Evolutionary conservation across 2,888 invertebrate genomes (phyloP).

Genomic region (Colostygia pectinataria): DNA sequence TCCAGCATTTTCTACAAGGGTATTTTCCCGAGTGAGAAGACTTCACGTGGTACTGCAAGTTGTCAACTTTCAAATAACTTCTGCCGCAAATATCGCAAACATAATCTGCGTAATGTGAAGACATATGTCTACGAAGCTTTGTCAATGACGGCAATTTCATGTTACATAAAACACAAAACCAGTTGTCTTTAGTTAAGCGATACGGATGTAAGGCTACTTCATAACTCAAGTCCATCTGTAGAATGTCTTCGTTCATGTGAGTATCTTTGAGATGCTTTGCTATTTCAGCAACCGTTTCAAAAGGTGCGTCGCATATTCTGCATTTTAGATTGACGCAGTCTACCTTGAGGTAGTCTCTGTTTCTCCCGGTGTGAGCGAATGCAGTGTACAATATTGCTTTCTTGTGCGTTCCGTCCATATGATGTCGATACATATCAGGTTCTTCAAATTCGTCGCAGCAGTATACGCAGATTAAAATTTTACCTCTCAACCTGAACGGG

Average conservation of each 20-base stretch:
- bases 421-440: slow-evolving; percentile 56
- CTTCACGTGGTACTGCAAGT: slow-evolving; percentile 62
- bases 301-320: slow-evolving; percentile 48
- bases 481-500: slow-evolving; percentile 67
- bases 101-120: slow-evolving; percentile 60
- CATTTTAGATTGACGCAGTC: slow-evolving; percentile 63
- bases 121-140: slow-evolving; percentile 64
- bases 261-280: slow-evolving; percentile 54
- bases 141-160: slow-evolving; percentile 57
- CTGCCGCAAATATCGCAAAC: slow-evolving; percentile 70
- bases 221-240: slow-evolving; percentile 48
- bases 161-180: slow-evolving; percentile 57
- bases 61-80: slow-evolving; percentile 59
- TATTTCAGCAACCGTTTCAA: slow-evolving; percentile 43
- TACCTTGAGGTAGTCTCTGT: slow-evolving; percentile 64
- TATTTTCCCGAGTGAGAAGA: slow-evolving; percentile 57
- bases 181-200: slow-evolving; percentile 57
- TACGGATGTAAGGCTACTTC: slow-evolving; percentile 67
- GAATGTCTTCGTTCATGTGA: slow-evolving; percentile 44
- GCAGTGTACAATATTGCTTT: slow-evolving; percentile 60
- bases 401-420: slow-evolving; percentile 56
- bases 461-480: slow-evolving; percentile 68
- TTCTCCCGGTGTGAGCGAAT: slow-evolving; percentile 57
- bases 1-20: slow-evolving; percentile 64
- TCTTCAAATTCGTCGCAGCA: slow-evolving; percentile 67